Evolutionary conservation across 2,888 invertebrate species (phyloP).

Genomic region (Synergus japonicus): DNA sequence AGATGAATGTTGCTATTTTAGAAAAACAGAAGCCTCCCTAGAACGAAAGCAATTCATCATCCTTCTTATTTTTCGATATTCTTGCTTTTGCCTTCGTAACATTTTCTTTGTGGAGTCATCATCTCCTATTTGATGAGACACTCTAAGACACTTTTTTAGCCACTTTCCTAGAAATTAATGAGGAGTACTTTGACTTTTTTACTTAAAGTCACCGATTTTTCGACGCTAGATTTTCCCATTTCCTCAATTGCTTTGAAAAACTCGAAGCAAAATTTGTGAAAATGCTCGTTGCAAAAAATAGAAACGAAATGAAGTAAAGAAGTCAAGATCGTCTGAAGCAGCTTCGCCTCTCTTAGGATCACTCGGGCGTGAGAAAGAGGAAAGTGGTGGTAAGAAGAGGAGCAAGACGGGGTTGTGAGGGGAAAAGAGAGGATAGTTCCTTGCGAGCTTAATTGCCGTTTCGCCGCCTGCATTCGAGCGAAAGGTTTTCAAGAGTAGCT

Average conservation of each 20-base stretch:
- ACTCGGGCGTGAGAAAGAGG: slow-evolving; percentile 10
- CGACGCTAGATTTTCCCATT: neutral
- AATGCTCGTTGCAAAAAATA: neutral
- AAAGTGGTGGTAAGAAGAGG: slow-evolving; percentile 22
- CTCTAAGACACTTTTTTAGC: neutral
- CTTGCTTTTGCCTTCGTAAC: neutral
- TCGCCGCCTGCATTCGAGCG: slow-evolving; percentile 52
- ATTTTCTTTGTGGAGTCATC: neutral
- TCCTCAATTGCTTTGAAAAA: neutral
- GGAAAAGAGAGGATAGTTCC: neutral
- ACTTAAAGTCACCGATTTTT: neutral
- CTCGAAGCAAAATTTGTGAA: neutral
- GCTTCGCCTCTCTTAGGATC: neutral
- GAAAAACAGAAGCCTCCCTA: too few relatives aligned
- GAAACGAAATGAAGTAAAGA: slow-evolving; percentile 4
- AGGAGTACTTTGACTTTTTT: neutral
- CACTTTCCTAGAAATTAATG: neutral
- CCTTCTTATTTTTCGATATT: too few relatives aligned
- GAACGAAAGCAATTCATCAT: too few relatives aligned
- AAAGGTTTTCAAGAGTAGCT: slow-evolving; percentile 51
- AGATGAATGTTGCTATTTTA: too few relatives aligned
- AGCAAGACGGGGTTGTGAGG: slow-evolving; percentile 34
- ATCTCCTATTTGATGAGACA: neutral
- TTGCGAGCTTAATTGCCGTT: slow-evolving; percentile 55
- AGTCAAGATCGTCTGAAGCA: neutral